Evolutionary conservation across 2,888 invertebrate genomes (phyloP).

Genomic region (Meganola albula): DNA sequence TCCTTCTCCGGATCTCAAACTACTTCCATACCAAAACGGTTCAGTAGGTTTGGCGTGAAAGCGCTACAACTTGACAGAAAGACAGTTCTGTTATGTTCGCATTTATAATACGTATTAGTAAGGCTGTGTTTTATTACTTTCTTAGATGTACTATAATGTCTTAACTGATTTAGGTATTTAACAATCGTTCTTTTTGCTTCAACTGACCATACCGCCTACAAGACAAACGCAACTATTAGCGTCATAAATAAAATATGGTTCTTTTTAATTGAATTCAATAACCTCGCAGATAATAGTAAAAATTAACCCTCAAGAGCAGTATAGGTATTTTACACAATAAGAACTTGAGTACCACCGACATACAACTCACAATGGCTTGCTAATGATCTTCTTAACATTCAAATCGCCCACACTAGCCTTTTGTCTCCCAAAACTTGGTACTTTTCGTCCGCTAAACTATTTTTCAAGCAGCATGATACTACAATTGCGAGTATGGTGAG

Average conservation of each 20-base stretch:
- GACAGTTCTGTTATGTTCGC: no score
- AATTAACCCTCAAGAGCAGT: constrained; percentile 27
- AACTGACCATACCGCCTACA: constrained; percentile 11
- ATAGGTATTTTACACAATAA: constrained; percentile 22
- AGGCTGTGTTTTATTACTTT: not conserved
- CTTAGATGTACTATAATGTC: no score
- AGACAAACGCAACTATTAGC: constrained; percentile 13
- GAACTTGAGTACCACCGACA: constrained; percentile 50
- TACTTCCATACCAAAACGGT: no score
- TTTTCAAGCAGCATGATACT: constrained; percentile 66
- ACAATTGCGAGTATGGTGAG: constrained; percentile 45
- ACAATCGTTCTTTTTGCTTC: constrained; percentile 9
- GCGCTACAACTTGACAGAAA: no score
- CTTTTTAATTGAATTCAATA: constrained; percentile 29
- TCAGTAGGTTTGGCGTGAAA: no score
- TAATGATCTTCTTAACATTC: constrained; percentile 75
- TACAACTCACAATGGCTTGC: constrained; percentile 52
- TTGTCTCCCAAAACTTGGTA: constrained; percentile 65
- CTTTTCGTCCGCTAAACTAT: constrained; percentile 63
- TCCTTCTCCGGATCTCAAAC: no score
- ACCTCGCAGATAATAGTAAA: constrained; percentile 27
- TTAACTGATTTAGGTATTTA: not conserved
- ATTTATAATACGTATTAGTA: no score
- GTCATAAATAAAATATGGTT: constrained; percentile 20
- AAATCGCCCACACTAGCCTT: constrained; percentile 66